These are phyloP conservation scores for Oligia latruncula DNA, from an alignment of 2,888 invertebrate species.

Conservation along the genomic window DNA sequence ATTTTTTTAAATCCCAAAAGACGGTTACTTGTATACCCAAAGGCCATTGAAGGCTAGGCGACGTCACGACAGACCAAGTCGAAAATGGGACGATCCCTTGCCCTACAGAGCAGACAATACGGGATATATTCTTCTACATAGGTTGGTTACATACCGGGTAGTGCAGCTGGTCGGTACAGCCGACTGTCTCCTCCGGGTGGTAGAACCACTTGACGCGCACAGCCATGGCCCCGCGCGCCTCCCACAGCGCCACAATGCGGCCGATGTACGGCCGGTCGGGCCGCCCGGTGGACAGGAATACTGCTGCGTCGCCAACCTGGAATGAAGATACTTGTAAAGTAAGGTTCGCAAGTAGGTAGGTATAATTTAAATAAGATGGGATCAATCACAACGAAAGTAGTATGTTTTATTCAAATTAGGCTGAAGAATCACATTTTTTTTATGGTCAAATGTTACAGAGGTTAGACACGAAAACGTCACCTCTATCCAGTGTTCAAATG, in stretches of 20 bases:
- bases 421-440: neutral
- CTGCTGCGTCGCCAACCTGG: constrained; percentile 98
- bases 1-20: neutral
- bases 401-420: neutral
- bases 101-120: neutral
- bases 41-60: neutral
- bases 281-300: constrained; percentile 97
- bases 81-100: neutral
- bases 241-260: constrained; percentile 97
- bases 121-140: neutral
- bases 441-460: neutral
- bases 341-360: neutral
- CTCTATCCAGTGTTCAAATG: neutral
- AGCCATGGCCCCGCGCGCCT: constrained; percentile 96
- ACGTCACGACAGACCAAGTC: neutral
- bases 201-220: constrained; percentile 99
- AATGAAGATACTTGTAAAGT: constrained; percentile 13
- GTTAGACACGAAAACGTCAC: neutral
- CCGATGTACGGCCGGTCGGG: constrained; percentile 98
- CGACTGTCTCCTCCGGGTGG: constrained; percentile 98
- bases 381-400: neutral
- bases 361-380: neutral
- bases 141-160: constrained; percentile 92
- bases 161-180: constrained; percentile 92
- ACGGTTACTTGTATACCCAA: neutral